Evolutionary conservation across 2,888 invertebrate species (phyloP), one percentile per base, ranked within the genome.

Genomic region (Rhagonycha lutea): DNA sequence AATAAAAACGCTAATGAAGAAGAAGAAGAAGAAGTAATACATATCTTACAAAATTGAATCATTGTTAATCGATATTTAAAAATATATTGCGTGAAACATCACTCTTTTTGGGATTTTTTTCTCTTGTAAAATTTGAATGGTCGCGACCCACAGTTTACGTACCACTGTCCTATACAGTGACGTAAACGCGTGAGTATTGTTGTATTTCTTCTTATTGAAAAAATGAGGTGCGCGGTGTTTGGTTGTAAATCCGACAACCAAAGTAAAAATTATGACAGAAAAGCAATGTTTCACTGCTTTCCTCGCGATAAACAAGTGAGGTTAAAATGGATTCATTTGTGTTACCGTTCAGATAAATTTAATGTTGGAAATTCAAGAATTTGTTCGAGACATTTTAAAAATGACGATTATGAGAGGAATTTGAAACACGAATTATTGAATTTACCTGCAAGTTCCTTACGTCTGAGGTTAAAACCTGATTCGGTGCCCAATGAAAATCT

Each of bases 311-410:
- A 14, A 2, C 4, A 18, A 5, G 7, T 8, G n/a, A 12, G 2
- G n/a, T 4, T 18, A 7, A 62, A 62, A 7, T 63, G 63, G 63
- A 14, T 69, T 29, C 69, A 29, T 14, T 69, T 32, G 11, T 69
- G 29, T n/a, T 32, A 4, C 12, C 69, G 69, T 2, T 14, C 4
- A 14, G 28, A 69, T 32, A 69, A 69, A 69, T 69, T 69, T 69
- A 69, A 29, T 68, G 32, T 68, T n/a, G 8, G 10, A n/a, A 68
- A 12, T 68, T 26, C 68, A 68, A 26, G 68, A 68, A 69, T 69
- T 69, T 69, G 69, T 69, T 69, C 29, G 18, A 69, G 32, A 69
- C 69, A 69, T 69, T 69, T 69, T 29, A 47, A 69, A 47, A 2
- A 24, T 29, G 69, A 69, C 14, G 29, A 69, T 69, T 69, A n/a